These are phyloP conservation scores for Zygogramma bicolorata DNA, from an alignment of 2,888 invertebrate genomes.

Conservation along the genomic window DNA sequence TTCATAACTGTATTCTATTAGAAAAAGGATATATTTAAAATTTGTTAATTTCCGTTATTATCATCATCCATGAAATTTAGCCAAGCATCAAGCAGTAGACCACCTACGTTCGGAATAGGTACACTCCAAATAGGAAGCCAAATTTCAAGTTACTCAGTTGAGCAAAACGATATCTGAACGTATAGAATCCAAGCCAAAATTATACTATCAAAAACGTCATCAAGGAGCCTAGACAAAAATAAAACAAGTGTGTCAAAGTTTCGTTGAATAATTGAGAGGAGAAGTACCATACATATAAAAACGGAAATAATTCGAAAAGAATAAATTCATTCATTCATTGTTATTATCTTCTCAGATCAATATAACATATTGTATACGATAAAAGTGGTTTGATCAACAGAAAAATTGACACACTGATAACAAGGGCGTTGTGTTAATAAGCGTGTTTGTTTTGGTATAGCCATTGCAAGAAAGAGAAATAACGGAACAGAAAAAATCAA, in stretches of 20 bases:
- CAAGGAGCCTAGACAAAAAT: neutral
- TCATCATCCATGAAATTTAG: neutral
- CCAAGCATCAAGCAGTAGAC: neutral
- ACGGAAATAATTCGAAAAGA: too few relatives aligned
- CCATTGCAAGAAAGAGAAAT: conserved; percentile 20
- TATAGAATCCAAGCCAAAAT: neutral
- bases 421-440: conserved; percentile 13
- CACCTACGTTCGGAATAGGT: neutral
- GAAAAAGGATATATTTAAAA: too few relatives aligned
- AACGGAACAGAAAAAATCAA: conserved; percentile 24
- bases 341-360: too few relatives aligned
- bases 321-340: too few relatives aligned
- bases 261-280: neutral
- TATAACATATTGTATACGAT: neutral
- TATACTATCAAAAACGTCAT: neutral
- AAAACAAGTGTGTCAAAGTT: neutral
- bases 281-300: neutral
- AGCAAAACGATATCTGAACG: neutral
- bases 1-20: too few relatives aligned
- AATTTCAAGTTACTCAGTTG: neutral
- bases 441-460: conserved; percentile 29
- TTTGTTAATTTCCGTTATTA: neutral
- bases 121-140: neutral
- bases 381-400: neutral
- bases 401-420: neutral